Evolutionary conservation across 2,888 invertebrate genomes (phyloP), one percentile per base, ranked within the genome.

Genomic region (Neoitamus cyanurus): DNA sequence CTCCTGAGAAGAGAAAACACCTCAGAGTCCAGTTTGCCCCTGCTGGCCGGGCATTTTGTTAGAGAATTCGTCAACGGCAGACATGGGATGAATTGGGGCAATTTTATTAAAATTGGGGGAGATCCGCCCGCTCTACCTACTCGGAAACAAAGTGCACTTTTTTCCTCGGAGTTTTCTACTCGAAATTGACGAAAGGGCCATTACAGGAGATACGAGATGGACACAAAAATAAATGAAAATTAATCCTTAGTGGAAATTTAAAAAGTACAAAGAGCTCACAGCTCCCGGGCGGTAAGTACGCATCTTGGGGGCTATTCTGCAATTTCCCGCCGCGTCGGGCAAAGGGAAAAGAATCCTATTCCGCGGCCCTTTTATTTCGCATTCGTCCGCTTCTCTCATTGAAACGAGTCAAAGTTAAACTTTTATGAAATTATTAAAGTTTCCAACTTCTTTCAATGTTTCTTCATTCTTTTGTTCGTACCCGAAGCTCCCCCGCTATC

Each of bases 351-450:
- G 5, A 70, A 15, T 31, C 70, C 28, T 30, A 31, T 30, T 30
- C 70, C 34, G 13, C 13, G 70, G n/a, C 20, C 58, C 58, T 70
- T 30, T 70, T 70, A 70, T 70, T 70, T 30, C 34, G 31, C 30
- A 31, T 78, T 6, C 46, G 20, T 46, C 75, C 36, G 13, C 69
- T 25, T n/a, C 13, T 69, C 72, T n/a, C 30, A 9, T 46, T 25
- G 13, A 72, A 83, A 83, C 72, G 72, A 83, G 72, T 72, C 83
- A 83, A 83, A 83, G 83, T 83, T 72, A 42, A 83, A 83, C 83
- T 83, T 42, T 83, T 72, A 46, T 72, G 83, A 83, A 83, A 83
- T 83, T 37, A 72, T 83, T 83, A 83, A 83, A 83, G 83, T 83
- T 83, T 83, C 25, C 13, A 70, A 46, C n/a, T 31, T 58, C 58